phyloP scores from a whole-genome alignment of 2,797 vertebrate species.

The Mus minutoides region DNA sequence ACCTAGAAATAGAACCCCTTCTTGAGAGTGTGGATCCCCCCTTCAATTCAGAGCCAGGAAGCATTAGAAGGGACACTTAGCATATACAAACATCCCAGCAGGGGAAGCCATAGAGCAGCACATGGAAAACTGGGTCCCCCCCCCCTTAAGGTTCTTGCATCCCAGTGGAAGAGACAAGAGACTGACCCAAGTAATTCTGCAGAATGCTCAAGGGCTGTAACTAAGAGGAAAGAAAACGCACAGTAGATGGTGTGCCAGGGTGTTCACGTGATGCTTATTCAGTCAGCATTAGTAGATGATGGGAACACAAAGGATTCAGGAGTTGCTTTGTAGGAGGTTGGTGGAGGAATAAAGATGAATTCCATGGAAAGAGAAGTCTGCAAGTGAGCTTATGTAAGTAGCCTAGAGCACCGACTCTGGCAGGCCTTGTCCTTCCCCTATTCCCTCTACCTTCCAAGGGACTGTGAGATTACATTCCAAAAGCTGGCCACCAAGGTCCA shows the following conservation, averaged over 20 bases:
- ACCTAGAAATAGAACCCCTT: conserved; percentile 51
- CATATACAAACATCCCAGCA: neutral
- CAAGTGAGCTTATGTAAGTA: neutral
- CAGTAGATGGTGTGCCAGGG: neutral
- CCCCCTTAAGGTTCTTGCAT: conserved; percentile 24
- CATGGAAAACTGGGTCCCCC: conserved; percentile 14
- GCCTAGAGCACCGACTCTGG: neutral
- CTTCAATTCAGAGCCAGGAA: conserved; percentile 45
- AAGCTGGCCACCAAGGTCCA: neutral
- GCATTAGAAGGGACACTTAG: neutral
- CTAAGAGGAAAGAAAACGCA: conserved; percentile 22
- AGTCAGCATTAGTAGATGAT: neutral
- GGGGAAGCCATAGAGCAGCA: conserved; percentile 23
- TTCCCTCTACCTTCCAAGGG: too few species aligned
- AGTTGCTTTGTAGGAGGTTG: neutral
- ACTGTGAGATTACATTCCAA: neutral
- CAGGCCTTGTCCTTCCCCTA: neutral
- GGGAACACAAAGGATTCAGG: neutral
- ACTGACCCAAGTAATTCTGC: neutral
- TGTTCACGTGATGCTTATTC: conserved; percentile 18
- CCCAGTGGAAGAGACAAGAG: neutral
- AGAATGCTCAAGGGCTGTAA: neutral
- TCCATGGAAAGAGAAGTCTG: neutral
- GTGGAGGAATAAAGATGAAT: neutral
- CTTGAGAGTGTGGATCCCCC: neutral